These are phyloP conservation scores for Rotaria magnacalcarata DNA, from an alignment of 2,888 invertebrate species.

Conservation along the genomic window DNA sequence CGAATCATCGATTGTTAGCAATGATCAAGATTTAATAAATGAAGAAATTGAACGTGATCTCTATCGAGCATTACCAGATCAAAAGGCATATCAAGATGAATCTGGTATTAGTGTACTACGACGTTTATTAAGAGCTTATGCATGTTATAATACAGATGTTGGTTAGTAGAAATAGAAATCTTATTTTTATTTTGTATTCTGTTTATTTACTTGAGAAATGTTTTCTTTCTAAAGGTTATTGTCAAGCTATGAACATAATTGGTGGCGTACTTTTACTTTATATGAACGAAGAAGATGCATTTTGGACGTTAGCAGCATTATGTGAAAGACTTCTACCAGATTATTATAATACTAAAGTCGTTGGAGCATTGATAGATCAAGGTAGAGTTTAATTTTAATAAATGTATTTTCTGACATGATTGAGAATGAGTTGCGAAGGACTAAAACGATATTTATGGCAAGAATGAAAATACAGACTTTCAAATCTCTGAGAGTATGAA, in stretches of 20 bases:
- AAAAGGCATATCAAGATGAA: conserved; percentile 84
- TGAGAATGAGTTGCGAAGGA: too few species aligned
- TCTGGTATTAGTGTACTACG: conserved; percentile 81
- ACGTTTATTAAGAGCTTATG: conserved; percentile 88
- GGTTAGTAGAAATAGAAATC: neutral
- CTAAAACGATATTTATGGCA: too few species aligned
- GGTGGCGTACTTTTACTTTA: conserved; percentile 89
- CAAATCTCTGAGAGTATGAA: too few species aligned
- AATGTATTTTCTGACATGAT: neutral
- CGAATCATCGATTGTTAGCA: conserved; percentile 65
- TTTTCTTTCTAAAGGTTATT: conserved; percentile 67
- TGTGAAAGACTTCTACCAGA: conserved; percentile 92
- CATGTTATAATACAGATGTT: conserved; percentile 81
- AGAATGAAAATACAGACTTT: too few species aligned
- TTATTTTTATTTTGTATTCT: neutral
- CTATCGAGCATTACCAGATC: conserved; percentile 89
- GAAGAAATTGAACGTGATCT: conserved; percentile 96
- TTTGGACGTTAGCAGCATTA: conserved; percentile 88
- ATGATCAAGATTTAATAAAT: conserved; percentile 69
- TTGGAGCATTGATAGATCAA: conserved; percentile 84
- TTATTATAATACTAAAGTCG: conserved; percentile 87
- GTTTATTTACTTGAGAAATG: neutral
- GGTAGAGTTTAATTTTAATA: conserved; percentile 52
- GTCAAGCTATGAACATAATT: conserved; percentile 98
- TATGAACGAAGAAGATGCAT: conserved; percentile 93